A percentile compares a stretch with the other conserved stretches of the same genome.
phyloP scores from a whole-genome alignment of 2,113 vertebrate genomes.

The Lycaon pictus region DNA sequence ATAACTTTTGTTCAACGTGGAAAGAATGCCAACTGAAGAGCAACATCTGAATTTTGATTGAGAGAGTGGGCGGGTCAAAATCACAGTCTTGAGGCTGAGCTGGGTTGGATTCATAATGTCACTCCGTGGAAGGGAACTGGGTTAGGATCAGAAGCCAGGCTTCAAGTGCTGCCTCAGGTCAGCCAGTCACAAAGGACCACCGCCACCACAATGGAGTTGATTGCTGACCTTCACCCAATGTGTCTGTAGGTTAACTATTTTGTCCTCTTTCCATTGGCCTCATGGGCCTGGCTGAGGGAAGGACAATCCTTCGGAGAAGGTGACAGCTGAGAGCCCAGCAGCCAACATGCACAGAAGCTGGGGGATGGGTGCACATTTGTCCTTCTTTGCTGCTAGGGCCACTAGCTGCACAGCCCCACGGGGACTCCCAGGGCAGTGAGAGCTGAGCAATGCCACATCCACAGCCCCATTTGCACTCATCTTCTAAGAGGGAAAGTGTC shows the following conservation, averaged over 20 bases:
- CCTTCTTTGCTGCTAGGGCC: background rate
- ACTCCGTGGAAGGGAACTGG: background rate
- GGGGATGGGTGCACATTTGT: background rate
- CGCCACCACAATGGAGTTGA: background rate
- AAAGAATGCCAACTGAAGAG: background rate
- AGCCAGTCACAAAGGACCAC: background rate
- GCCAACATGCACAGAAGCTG: background rate
- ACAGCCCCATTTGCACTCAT: background rate
- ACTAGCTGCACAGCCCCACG: rapidly evolving
- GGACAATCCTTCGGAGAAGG: background rate
- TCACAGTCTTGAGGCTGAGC: background rate
- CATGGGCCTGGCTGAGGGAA: background rate
- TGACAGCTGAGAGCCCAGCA: no score
- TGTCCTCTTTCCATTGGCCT: background rate
- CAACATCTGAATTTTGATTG: background rate
- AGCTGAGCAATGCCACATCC: no score
- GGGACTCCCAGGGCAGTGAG: background rate
- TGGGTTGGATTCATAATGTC: background rate
- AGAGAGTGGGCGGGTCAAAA: background rate
- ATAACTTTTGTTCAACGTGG: slow-evolving; percentile 6
- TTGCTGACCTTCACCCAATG: background rate
- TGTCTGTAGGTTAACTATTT: background rate
- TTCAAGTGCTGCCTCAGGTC: no score
- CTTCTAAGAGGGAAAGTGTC: background rate
- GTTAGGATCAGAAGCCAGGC: no score